Conservation (phyloP, 2,797 vertebrate species). For the Syncerus caffer region DNA sequence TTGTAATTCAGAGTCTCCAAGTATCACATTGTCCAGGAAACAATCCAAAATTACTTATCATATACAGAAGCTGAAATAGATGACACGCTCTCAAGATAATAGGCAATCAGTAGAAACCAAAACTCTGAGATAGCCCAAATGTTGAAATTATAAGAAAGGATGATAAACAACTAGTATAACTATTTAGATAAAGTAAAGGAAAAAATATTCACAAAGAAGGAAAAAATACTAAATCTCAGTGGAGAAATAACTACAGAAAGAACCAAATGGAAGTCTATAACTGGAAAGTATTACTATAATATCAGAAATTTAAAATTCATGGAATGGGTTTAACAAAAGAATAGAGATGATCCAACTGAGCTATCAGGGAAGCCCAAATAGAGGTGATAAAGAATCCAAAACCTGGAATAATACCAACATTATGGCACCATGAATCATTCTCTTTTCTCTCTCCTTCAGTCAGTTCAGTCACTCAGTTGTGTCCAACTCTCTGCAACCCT, state of each 20-base stretch:
- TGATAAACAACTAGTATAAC: neutral
- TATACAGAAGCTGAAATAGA: neutral
- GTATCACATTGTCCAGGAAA: neutral
- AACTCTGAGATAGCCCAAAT: neutral
- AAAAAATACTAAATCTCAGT: neutral
- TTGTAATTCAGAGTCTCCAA: neutral
- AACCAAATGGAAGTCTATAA: neutral
- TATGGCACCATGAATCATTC: neutral
- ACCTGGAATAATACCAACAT: neutral
- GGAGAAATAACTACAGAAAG: neutral
- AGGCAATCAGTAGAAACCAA: neutral
- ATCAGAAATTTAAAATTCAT: neutral
- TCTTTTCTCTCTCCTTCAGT: neutral
- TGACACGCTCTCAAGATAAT: neutral
- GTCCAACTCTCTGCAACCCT: neutral
- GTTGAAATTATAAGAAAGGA: neutral
- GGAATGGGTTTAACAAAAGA: neutral
- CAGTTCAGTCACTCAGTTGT: neutral
- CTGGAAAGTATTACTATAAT: neutral
- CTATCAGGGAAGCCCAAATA: neutral
- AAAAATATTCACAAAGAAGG: neutral
- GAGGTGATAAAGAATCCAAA: neutral
- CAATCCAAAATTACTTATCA: neutral
- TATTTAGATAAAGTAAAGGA: neutral
- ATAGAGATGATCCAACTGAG: neutral